phyloP scores from a whole-genome alignment of 2,797 vertebrate species.

The Enteromius viviparus region DNA sequence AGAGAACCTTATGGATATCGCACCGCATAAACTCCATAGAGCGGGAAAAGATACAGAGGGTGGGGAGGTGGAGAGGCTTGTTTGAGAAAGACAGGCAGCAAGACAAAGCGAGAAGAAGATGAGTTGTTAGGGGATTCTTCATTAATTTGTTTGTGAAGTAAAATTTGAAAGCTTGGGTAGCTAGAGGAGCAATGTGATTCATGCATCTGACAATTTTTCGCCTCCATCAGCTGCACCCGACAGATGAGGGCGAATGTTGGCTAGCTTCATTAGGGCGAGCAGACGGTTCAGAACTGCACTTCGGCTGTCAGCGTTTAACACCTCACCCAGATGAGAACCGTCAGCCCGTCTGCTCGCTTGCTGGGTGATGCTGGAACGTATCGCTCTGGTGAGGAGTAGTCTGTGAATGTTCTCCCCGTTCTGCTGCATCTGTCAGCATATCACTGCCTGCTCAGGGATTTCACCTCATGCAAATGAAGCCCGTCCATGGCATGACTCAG shows the following conservation, averaged over 20 bases:
- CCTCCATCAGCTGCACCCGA: conserved; percentile 18
- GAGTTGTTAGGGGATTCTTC: conserved; percentile 18
- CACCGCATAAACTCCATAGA: conserved; percentile 26
- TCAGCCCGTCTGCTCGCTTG: conserved; percentile 34
- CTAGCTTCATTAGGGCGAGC: conserved; percentile 40
- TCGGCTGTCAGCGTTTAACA: conserved; percentile 51
- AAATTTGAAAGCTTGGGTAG: conserved; percentile 8
- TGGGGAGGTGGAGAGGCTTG: background rate
- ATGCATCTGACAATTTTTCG: conserved; percentile 33
- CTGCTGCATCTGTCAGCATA: conserved; percentile 33
- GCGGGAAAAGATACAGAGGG: background rate
- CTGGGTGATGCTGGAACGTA: conserved; percentile 30
- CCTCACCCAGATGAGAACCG: conserved; percentile 37
- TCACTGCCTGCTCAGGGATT: conserved; percentile 55
- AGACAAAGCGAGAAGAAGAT: conserved; percentile 11
- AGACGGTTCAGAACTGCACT: conserved; percentile 23
- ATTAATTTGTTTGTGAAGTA: conserved; percentile 21
- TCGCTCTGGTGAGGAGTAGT: background rate
- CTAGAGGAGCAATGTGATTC: conserved; percentile 40
- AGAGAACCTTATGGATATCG: conserved; percentile 31
- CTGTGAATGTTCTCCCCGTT: conserved; percentile 10
- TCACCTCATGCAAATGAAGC: conserved; percentile 64
- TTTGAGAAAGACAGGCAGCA: background rate
- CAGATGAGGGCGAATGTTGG: conserved; percentile 30
- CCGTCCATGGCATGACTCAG: conserved; percentile 57